Conservation (phyloP, 1,140 invertebrate genomes). For the Druon quercuslanigerum region DNA sequence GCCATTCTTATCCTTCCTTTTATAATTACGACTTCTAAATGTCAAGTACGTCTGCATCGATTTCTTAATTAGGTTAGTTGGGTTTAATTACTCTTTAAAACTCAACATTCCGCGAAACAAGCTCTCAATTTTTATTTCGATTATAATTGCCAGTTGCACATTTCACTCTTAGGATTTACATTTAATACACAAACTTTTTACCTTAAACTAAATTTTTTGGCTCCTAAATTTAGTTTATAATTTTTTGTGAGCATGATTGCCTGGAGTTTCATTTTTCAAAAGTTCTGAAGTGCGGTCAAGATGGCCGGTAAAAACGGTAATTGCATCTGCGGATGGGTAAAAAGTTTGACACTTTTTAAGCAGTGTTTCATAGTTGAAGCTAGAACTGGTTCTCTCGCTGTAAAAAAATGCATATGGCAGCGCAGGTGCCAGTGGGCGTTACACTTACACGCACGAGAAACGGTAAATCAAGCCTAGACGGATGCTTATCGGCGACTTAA, state of each 20-base stretch:
- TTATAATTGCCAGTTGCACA: too few relatives aligned
- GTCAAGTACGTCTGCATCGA: too few relatives aligned
- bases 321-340: constrained; percentile 1
- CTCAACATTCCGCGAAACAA: too few relatives aligned
- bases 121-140: too few relatives aligned
- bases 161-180: too few relatives aligned
- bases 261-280: neutral
- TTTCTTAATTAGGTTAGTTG: too few relatives aligned
- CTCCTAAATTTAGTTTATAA: neutral
- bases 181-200: neutral
- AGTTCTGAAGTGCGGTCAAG: constrained; percentile 1
- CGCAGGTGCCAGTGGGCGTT: constrained; percentile 27
- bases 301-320: constrained; percentile 23
- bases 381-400: constrained; percentile 7
- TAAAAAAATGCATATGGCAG: neutral
- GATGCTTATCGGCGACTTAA: constrained; percentile 30
- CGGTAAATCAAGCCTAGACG: constrained; percentile 21
- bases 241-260: neutral
- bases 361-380: constrained; percentile 16
- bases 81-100: too few relatives aligned
- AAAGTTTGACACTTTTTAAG: constrained; percentile 19
- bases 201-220: neutral
- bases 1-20: too few relatives aligned
- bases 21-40: too few relatives aligned
- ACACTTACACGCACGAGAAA: constrained; percentile 30